phyloP scores from a whole-genome alignment of 2,888 invertebrate genomes.

The Hemicrepidius hirtus region DNA sequence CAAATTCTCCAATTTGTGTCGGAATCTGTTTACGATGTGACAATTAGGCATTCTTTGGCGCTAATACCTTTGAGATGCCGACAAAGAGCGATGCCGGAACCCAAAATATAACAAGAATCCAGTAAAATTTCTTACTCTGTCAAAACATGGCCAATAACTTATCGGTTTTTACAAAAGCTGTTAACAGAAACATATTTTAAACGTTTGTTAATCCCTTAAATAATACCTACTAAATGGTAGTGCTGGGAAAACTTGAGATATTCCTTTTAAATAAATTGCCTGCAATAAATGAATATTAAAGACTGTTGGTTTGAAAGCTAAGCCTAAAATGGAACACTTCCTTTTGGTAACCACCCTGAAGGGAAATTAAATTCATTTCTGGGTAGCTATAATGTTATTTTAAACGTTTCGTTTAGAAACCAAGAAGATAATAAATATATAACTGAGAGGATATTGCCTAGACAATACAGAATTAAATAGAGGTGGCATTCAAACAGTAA shows the following conservation, averaged over 20 bases:
- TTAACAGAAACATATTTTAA: slow-evolving; percentile 21
- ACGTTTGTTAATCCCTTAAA: slow-evolving; percentile 7
- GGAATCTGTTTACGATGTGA: slow-evolving; percentile 60
- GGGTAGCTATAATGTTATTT: slow-evolving; percentile 20
- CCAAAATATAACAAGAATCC: slow-evolving; percentile 51
- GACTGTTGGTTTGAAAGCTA: no score
- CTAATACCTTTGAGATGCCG: slow-evolving; percentile 57
- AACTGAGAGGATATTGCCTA: slow-evolving; percentile 17
- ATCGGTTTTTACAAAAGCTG: slow-evolving; percentile 36
- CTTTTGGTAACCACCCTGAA: no score
- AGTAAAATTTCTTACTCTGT: slow-evolving; percentile 48
- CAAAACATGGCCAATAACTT: slow-evolving; percentile 46
- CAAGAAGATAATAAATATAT: background rate
- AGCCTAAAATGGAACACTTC: no score
- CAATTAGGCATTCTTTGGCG: slow-evolving; percentile 58
- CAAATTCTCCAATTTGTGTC: slow-evolving; percentile 57
- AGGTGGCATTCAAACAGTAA: slow-evolving; percentile 13
- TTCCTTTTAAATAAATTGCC: background rate
- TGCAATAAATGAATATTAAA: background rate
- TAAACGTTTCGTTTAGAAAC: slow-evolving; percentile 29
- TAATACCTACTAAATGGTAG: background rate
- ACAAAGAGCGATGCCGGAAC: slow-evolving; percentile 51
- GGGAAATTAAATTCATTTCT: background rate
- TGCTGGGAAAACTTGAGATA: background rate
- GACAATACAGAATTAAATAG: slow-evolving; percentile 33